Percentiles rank a stretch among this genome's conserved stretches.
phyloP scores from a whole-genome alignment of 1,140 invertebrate genomes.

The Brachionus asplanchnoidis region DNA sequence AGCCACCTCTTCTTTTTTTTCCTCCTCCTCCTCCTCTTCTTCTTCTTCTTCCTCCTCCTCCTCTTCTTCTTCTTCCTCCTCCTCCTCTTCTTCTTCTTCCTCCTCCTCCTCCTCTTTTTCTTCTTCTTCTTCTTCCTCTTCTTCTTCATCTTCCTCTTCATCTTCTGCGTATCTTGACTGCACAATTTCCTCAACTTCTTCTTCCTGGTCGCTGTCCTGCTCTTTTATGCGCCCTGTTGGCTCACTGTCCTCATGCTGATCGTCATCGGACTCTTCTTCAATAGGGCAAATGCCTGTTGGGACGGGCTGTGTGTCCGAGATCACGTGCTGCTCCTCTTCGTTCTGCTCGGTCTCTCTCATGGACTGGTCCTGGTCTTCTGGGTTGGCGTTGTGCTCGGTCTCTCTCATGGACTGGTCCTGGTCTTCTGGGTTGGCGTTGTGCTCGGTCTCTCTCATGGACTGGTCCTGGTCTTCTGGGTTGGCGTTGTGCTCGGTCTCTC shows the following conservation, averaged over 20 bases:
- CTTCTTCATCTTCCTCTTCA: no score
- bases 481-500: not conserved
- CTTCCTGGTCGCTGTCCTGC: not conserved
- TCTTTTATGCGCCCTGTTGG: not conserved
- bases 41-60: not conserved
- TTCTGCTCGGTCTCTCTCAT: no score
- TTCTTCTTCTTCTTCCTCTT: not conserved
- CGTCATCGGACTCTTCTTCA: not conserved
- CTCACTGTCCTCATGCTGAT: not conserved
- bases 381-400: no score
- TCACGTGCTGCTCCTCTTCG: not conserved
- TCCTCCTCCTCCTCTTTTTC: not conserved
- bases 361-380: no score
- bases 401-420: no score
- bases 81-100: not conserved
- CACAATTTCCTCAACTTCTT: not conserved
- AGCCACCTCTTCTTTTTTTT: no score
- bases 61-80: not conserved
- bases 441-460: no score
- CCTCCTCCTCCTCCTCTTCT: no score
- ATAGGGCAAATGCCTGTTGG: not conserved
- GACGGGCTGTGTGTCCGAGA: not conserved
- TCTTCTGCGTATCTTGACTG: no score
- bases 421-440: no score
- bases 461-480: no score